A percentile compares a stretch with the other conserved stretches of the same genome.
These are phyloP conservation scores for Felis chaus DNA, from an alignment of 2,113 vertebrate genomes.

Conservation along the genomic window DNA sequence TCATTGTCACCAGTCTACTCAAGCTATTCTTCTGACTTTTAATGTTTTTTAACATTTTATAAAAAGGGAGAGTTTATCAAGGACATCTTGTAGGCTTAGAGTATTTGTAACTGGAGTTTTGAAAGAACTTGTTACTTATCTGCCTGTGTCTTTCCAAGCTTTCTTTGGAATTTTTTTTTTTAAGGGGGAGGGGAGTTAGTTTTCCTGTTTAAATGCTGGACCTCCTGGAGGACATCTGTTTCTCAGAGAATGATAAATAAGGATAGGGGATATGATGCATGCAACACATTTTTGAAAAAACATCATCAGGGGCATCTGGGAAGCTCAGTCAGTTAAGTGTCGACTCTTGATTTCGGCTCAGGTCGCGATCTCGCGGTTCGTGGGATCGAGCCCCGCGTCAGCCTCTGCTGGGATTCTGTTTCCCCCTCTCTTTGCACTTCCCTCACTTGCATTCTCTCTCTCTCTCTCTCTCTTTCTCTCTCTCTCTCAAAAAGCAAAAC, in stretches of 20 bases:
- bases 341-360: too few species aligned
- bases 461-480: too few species aligned
- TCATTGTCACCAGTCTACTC: neutral
- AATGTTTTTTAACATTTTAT: constrained; percentile 5
- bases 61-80: constrained; percentile 41
- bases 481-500: neutral
- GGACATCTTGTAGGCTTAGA: neutral
- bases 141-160: neutral
- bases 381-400: too few species aligned
- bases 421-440: too few species aligned
- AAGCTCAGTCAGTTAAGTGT: too few species aligned
- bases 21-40: constrained; percentile 11
- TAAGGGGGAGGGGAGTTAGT: neutral
- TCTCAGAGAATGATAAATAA: constrained; percentile 14
- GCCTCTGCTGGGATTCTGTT: too few species aligned
- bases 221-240: neutral
- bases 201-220: constrained; percentile 20
- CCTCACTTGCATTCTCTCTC: too few species aligned
- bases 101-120: neutral
- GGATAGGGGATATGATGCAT: neutral
- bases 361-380: too few species aligned
- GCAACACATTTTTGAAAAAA: neutral
- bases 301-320: too few species aligned
- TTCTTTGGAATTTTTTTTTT: neutral
- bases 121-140: neutral